Percentiles rank a stretch among this genome's conserved stretches.
phyloP scores from a whole-genome alignment of 2,113 vertebrate genomes.

The Pteropus alecto region DNA sequence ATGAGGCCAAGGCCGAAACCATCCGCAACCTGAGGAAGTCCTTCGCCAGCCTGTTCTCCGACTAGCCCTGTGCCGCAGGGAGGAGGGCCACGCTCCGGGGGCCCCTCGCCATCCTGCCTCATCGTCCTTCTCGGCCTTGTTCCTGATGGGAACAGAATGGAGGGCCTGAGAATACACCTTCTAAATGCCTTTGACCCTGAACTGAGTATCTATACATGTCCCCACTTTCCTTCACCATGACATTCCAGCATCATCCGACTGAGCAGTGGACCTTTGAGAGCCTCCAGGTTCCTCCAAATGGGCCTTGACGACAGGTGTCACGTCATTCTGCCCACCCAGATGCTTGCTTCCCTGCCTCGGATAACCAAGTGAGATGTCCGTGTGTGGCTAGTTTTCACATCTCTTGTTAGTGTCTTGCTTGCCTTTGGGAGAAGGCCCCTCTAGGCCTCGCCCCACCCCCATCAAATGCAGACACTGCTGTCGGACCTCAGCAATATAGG shows the following conservation, averaged over 20 bases:
- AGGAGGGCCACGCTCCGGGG: background rate
- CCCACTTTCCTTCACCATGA: conserved; percentile 35
- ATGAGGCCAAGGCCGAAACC: conserved; percentile 96
- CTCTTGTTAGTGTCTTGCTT: background rate
- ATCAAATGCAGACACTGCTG: conserved; percentile 28
- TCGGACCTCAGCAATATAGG: conserved; percentile 62
- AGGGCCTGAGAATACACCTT: conserved; percentile 29
- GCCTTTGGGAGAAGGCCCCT: conserved; percentile 45
- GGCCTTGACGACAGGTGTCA: background rate
- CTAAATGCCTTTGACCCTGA: conserved; percentile 45
- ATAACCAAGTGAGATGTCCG: conserved; percentile 25
- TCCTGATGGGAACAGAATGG: conserved; percentile 46
- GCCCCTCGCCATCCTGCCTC: background rate
- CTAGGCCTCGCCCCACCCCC: background rate
- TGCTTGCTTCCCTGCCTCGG: conserved; percentile 31
- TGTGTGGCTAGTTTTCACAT: conserved; percentile 44
- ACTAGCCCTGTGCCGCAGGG: conserved; percentile 77
- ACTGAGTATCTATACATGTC: background rate
- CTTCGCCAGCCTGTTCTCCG: conserved; percentile 97
- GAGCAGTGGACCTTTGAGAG: too few relatives aligned
- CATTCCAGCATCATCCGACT: background rate
- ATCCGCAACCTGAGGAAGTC: conserved; percentile 97
- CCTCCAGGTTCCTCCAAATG: background rate
- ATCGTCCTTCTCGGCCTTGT: conserved; percentile 38
- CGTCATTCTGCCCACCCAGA: background rate